A percentile compares a stretch with the other conserved stretches of the same genome.
These are phyloP conservation scores for Myotis yumanensis DNA, from an alignment of 2,113 vertebrate genomes.

Conservation along the genomic window DNA sequence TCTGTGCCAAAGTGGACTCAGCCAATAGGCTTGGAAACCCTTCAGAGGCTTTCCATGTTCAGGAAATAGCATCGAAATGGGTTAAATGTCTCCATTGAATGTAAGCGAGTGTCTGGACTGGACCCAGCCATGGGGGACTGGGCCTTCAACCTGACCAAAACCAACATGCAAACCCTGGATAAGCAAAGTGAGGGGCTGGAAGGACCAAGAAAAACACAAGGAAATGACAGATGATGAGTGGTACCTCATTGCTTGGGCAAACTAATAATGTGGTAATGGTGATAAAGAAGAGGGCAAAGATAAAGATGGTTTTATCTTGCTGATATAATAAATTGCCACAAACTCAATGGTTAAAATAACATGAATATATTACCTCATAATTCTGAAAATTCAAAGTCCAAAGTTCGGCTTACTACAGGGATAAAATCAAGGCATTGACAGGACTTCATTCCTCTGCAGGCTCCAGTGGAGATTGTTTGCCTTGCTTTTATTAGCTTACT, in stretches of 20 bases:
- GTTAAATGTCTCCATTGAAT: conserved; percentile 93
- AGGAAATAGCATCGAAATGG: conserved; percentile 46
- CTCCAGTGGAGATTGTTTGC: background rate
- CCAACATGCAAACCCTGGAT: conserved; percentile 96
- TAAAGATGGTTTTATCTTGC: background rate
- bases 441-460: background rate
- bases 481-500: background rate
- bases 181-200: conserved; percentile 96
- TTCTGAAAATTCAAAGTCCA: background rate
- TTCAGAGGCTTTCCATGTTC: too few species aligned
- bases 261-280: background rate
- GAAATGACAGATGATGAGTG: conserved; percentile 95
- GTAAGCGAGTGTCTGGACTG: conserved; percentile 89
- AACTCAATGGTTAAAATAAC: background rate
- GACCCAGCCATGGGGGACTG: conserved; percentile 91
- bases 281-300: background rate
- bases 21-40: conserved; percentile 88
- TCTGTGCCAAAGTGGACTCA: conserved; percentile 94
- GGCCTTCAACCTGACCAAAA: conserved; percentile 95
- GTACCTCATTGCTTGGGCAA: conserved; percentile 92
- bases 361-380: background rate
- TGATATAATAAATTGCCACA: background rate
- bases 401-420: background rate
- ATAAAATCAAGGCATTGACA: background rate
- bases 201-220: conserved; percentile 93